These are phyloP conservation scores for Diceros bicornis DNA, from an alignment of 2,797 vertebrate species.

Conservation along the genomic window DNA sequence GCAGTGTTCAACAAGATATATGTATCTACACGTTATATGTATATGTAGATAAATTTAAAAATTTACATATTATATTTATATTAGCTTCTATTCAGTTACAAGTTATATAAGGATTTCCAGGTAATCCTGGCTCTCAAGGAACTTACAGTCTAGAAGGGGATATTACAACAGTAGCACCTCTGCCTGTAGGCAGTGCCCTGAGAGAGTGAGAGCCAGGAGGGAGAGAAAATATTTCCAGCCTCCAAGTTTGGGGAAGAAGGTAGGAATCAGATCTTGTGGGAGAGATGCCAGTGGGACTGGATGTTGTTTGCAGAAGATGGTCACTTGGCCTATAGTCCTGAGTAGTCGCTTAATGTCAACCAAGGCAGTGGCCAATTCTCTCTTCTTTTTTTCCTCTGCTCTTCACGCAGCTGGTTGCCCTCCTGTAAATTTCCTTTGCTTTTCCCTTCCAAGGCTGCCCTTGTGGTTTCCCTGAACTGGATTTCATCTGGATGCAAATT, in stretches of 20 bases:
- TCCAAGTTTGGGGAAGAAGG: not conserved
- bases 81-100: not conserved
- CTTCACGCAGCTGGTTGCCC: not conserved
- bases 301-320: not conserved
- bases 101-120: not conserved
- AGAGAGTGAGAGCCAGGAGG: not conserved
- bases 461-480: constrained; percentile 43
- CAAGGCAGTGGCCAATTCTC: not conserved
- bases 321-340: not conserved
- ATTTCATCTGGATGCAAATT: constrained; percentile 76
- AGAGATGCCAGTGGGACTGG: not conserved
- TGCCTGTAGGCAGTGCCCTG: not conserved
- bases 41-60: not conserved
- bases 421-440: constrained; percentile 6
- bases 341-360: not conserved
- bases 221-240: not conserved
- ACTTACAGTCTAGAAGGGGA: not conserved
- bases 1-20: not conserved
- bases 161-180: not conserved
- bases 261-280: not conserved
- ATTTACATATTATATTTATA: not conserved
- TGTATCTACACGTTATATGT: not conserved
- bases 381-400: not conserved
- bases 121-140: not conserved
- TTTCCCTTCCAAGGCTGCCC: not conserved